Evolutionary conservation across 2,888 invertebrate genomes (phyloP).

Genomic region (Ochlodes sylvanus): DNA sequence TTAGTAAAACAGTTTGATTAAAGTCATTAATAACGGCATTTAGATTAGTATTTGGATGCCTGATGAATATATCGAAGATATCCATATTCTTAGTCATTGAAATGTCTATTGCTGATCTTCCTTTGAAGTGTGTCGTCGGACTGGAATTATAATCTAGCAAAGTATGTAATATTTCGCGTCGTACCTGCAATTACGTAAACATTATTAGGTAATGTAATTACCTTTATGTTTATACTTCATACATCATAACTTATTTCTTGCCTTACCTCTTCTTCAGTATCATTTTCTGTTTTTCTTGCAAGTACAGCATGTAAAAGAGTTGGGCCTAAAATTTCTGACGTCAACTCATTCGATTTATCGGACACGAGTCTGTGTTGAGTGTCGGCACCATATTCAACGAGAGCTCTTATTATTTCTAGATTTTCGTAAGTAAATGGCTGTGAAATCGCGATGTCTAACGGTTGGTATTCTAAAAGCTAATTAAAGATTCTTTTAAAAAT

Average conservation of each 20-base stretch:
- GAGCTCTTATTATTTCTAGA: slow-evolving; percentile 55
- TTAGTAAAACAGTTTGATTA: slow-evolving; percentile 66
- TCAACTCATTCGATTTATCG: slow-evolving; percentile 32
- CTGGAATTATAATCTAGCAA: slow-evolving; percentile 63
- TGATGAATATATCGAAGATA: slow-evolving; percentile 63
- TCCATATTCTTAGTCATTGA: slow-evolving; percentile 57
- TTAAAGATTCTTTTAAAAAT: slow-evolving; percentile 35
- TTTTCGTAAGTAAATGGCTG: slow-evolving; percentile 56
- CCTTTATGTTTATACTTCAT: too few relatives aligned
- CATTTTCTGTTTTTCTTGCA: slow-evolving; percentile 54
- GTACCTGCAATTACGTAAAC: slow-evolving; percentile 53
- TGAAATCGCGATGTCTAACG: slow-evolving; percentile 66
- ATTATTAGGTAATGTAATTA: slow-evolving; percentile 3
- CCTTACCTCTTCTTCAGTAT: slow-evolving; percentile 59
- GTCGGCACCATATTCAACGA: slow-evolving; percentile 65
- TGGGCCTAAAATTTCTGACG: slow-evolving; percentile 55
- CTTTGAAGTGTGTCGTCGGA: slow-evolving; percentile 58
- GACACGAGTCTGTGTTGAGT: slow-evolving; percentile 53
- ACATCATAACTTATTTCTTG: neutral
- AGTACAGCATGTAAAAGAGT: slow-evolving; percentile 67
- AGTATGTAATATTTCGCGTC: slow-evolving; percentile 56
- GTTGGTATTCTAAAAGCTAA: slow-evolving; percentile 59
- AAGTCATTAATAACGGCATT: slow-evolving; percentile 64
- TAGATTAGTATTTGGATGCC: slow-evolving; percentile 58
- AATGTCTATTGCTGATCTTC: slow-evolving; percentile 62